A percentile compares a stretch with the other conserved stretches of the same genome.
Evolutionary conservation across 1,140 invertebrate genomes (phyloP).

Genomic region (Oreohelix idahoensis): DNA sequence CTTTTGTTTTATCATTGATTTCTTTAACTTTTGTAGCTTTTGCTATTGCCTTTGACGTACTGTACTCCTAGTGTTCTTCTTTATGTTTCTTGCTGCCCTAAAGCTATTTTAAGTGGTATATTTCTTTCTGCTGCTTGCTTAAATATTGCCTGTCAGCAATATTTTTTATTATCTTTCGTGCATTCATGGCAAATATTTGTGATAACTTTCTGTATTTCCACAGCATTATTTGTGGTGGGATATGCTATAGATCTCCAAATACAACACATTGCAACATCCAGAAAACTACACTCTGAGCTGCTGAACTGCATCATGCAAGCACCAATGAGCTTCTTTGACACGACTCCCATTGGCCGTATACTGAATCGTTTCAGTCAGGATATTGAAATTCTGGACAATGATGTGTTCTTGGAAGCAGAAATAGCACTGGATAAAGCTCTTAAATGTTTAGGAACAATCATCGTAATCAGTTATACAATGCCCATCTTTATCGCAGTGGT

Average conservation of each 20-base stretch:
- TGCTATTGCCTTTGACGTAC: no score
- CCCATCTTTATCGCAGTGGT: constrained; percentile 87
- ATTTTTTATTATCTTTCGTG: no score
- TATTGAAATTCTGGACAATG: constrained; percentile 62
- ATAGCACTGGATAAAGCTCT: constrained; percentile 48
- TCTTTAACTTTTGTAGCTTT: no score
- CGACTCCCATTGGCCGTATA: constrained; percentile 78
- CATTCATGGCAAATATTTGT: neutral
- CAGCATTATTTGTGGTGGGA: constrained; percentile 38
- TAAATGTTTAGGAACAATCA: constrained; percentile 45
- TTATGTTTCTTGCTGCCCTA: no score
- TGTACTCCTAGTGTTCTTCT: no score
- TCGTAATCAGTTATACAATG: constrained; percentile 89
- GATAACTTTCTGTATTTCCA: neutral
- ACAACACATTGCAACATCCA: constrained; percentile 78
- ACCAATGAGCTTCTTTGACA: constrained; percentile 79
- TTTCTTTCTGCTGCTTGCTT: no score
- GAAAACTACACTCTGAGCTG: constrained; percentile 83
- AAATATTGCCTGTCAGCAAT: no score
- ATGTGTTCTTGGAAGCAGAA: constrained; percentile 54
- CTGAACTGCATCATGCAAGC: constrained; percentile 76
- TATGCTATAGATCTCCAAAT: constrained; percentile 58
- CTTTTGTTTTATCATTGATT: no score
- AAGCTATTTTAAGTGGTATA: no score
- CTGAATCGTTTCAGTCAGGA: constrained; percentile 79